phyloP scores from a whole-genome alignment of 2,113 vertebrate genomes.

The Crypturellus undulatus region DNA sequence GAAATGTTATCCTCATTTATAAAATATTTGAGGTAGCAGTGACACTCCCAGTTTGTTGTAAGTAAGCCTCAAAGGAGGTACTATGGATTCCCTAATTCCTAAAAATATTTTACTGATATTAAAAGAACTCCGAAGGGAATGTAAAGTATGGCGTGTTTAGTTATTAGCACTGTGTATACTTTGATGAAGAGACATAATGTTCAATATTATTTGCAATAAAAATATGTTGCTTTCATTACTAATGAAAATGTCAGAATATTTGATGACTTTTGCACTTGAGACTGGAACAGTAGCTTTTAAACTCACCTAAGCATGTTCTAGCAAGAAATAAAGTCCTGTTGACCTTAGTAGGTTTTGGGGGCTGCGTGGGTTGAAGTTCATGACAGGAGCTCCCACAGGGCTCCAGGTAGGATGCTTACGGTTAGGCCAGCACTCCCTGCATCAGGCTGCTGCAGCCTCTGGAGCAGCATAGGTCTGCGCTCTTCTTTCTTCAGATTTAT shows the following conservation, averaged over 20 bases:
- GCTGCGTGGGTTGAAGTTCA: background rate
- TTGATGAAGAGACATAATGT: background rate
- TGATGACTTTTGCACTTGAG: background rate
- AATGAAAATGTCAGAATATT: background rate
- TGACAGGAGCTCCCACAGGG: background rate
- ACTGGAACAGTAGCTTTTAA: background rate
- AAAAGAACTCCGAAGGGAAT: background rate
- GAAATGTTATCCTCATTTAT: background rate
- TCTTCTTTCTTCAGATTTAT: background rate
- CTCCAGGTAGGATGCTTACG: background rate
- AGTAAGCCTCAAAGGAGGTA: background rate
- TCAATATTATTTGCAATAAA: background rate
- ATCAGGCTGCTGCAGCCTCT: background rate
- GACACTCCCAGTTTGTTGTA: background rate
- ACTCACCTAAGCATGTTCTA: background rate
- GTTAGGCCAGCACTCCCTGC: background rate
- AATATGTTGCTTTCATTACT: background rate
- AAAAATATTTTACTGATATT: background rate
- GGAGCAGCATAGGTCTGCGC: background rate
- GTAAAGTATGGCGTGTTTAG: background rate
- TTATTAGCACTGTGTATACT: background rate
- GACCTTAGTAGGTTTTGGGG: background rate
- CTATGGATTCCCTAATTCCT: background rate
- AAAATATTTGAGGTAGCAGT: background rate
- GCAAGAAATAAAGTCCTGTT: background rate